Evolutionary conservation across 2,888 invertebrate genomes (phyloP).

Genomic region (Mesopsocus fuscifrons): DNA sequence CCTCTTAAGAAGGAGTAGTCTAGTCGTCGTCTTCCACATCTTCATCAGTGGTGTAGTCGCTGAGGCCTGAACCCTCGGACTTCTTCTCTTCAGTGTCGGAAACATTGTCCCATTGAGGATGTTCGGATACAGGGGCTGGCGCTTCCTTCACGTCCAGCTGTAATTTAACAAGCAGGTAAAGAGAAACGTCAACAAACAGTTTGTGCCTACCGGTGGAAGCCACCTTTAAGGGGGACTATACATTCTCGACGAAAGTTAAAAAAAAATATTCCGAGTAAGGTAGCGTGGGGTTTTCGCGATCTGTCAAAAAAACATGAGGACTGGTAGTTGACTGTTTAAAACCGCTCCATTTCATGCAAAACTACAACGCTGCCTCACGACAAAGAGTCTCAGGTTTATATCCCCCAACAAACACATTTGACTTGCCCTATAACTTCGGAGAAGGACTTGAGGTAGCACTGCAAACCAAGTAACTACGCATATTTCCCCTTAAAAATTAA

Average conservation of each 20-base stretch:
- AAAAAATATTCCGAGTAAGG: neutral
- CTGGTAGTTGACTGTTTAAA: no score
- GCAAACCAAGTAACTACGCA: no score
- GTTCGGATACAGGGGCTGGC: slow-evolving; percentile 71
- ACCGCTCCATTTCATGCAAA: no score
- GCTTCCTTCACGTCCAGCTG: slow-evolving; percentile 92
- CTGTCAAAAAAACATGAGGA: no score
- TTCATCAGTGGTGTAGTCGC: slow-evolving; percentile 48
- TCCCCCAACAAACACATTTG: no score
- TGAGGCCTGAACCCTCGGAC: slow-evolving; percentile 37
- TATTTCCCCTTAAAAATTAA: no score
- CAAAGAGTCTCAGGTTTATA: no score
- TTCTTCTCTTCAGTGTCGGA: slow-evolving; percentile 68
- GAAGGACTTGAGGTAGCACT: no score
- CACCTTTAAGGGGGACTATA: no score
- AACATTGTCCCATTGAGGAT: slow-evolving; percentile 96
- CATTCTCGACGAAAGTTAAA: neutral
- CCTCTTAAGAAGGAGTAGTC: neutral
- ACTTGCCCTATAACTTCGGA: no score
- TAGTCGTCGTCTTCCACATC: slow-evolving; percentile 36
- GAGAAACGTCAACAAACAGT: neutral
- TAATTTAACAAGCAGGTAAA: slow-evolving; percentile 16
- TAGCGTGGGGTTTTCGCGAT: no score
- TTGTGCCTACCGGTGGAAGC: neutral
- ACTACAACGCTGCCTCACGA: no score